Conservation (phyloP, 2,888 invertebrate genomes). For the Acleris cristana region DNA sequence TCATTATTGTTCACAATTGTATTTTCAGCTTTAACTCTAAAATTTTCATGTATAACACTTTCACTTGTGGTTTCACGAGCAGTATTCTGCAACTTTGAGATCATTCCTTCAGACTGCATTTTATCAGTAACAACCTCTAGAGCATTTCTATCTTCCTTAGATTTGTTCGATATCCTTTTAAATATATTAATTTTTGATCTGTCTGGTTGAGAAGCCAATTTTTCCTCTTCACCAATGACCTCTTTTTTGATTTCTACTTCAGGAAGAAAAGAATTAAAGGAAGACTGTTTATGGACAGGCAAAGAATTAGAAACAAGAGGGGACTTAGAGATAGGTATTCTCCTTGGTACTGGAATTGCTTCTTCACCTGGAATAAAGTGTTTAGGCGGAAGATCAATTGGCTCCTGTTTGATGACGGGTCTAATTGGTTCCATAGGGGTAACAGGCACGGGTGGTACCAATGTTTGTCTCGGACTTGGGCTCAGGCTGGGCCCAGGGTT, state of each 20-base stretch:
- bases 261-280: conserved; percentile 62
- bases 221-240: conserved; percentile 80
- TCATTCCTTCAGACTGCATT: conserved; percentile 69
- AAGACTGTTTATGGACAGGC: conserved; percentile 63
- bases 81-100: conserved; percentile 75
- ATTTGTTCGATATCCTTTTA: conserved; percentile 92
- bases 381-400: conserved; percentile 59
- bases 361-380: conserved; percentile 59
- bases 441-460: conserved; percentile 22
- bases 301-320: conserved; percentile 71
- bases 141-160: conserved; percentile 85
- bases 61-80: conserved; percentile 59
- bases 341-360: conserved; percentile 76
- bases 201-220: conserved; percentile 91
- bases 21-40: conserved; percentile 68
- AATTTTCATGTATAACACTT: conserved; percentile 57
- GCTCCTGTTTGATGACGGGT: conserved; percentile 73
- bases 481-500: conserved; percentile 3
- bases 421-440: conserved; percentile 53
- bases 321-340: conserved; percentile 78
- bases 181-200: conserved; percentile 94
- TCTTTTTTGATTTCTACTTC: conserved; percentile 80
- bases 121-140: conserved; percentile 73
- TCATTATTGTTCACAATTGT: conserved; percentile 79
- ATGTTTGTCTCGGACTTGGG: conserved; percentile 11